Evolutionary conservation across 1,140 invertebrate species (phyloP), one percentile per base, ranked within the genome.

Genomic region (Drosophila pachea): DNA sequence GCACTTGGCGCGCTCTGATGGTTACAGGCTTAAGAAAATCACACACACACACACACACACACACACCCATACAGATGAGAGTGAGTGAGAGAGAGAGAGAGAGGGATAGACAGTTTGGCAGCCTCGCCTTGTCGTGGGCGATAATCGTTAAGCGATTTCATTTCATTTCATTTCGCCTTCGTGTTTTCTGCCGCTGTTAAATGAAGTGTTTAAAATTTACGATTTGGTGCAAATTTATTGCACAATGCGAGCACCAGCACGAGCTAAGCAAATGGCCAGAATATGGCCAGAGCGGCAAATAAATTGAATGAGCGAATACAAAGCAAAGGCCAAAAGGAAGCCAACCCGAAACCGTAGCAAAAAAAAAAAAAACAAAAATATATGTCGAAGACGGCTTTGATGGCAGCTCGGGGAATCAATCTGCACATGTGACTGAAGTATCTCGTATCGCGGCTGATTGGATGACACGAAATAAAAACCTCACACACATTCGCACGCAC

Each of bases 121-220:
- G n/a, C n/a, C n/a, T n/a, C n/a, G 54, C 54, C 16, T 43, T 66
- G 63, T 56, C 29, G 48, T 36, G n/a, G 53, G 65, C 73, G 73
- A 79, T 79, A 79, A 79, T 79, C 77, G 76, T 79, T 79, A 79
- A 79, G 64, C 77, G 76, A 79, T 79, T 79, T 69, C 68, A 64
- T 52, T 64, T 71, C 58, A 53, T 43, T 50, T 63, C 60, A 42
- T 40, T 53, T 63, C 14, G 61, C 40, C 22, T 43, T 63, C n/a
- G 8, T 63, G 16, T 63, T 74, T 22, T 61, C 54, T 53, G 60
- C 42, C 58, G 53, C 58, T 71, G 76, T 79, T 79, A 76, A 79
- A 79, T 79, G 77, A 79, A 79, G 77, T 79, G 76, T 79, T 79
- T 79, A 76, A 79, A 79, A 79, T 79, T 75, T 76, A 79, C 77